phyloP scores from a whole-genome alignment of 2,797 vertebrate genomes.

The Hyperoplus immaculatus region DNA sequence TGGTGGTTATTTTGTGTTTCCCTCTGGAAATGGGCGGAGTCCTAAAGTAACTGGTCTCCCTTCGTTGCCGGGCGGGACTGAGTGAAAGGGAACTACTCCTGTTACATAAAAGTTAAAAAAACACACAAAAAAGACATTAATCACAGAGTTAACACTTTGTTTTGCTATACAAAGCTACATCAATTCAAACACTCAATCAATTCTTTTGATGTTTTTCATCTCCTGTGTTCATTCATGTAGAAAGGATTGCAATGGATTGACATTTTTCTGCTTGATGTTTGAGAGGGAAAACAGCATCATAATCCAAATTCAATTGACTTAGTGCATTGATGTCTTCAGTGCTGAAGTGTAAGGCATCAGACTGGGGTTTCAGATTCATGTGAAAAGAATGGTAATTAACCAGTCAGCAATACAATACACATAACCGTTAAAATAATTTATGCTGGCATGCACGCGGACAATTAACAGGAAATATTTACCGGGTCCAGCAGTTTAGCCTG shows the following conservation, averaged over 20 bases:
- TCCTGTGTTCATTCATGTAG: conserved; percentile 32
- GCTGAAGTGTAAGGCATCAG: conserved; percentile 8
- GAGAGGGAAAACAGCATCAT: not conserved
- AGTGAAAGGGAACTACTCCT: conserved; percentile 84
- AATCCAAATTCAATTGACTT: conserved; percentile 15
- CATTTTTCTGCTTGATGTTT: conserved; percentile 44
- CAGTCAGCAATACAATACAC: conserved; percentile 13
- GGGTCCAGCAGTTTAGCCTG: not conserved
- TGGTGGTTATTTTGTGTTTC: conserved; percentile 71
- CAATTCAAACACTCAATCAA: conserved; percentile 4
- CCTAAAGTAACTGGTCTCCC: conserved; percentile 74
- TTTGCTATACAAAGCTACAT: conserved; percentile 8
- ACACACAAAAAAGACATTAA: not conserved
- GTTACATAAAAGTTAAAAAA: conserved; percentile 40
- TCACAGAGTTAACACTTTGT: conserved; percentile 8
- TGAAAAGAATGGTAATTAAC: conserved; percentile 37
- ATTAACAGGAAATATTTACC: not conserved
- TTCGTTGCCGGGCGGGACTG: conserved; percentile 78
- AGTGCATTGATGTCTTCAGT: conserved; percentile 16
- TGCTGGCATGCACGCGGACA: no score
- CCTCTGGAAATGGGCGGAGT: conserved; percentile 83
- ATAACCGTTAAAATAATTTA: conserved; percentile 22
- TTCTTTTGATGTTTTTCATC: conserved; percentile 34
- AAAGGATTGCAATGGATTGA: conserved; percentile 31
- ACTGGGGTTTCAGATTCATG: conserved; percentile 2